Evolutionary conservation across 2,113 vertebrate genomes (phyloP).

Genomic region (Antechinus flavipes): DNA sequence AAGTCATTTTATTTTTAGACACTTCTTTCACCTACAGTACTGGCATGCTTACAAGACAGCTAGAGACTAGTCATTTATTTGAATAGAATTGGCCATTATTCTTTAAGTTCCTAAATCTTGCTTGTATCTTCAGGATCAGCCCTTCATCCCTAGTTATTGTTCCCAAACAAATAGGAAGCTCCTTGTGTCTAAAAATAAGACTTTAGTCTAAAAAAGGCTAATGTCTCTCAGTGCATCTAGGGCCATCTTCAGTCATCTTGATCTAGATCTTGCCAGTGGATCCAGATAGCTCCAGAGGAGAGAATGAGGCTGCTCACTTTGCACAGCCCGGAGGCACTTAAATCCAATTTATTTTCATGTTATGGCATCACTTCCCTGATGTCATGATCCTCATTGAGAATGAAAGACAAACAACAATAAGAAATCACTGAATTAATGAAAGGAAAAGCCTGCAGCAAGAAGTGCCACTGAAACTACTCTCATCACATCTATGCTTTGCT

Average conservation of each 20-base stretch:
- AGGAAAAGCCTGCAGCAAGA: constrained; percentile 82
- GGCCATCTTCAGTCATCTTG: too few species aligned
- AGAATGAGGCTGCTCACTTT: too few species aligned
- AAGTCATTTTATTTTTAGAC: constrained; percentile 61
- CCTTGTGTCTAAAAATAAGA: constrained; percentile 62
- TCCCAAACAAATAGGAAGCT: constrained; percentile 56
- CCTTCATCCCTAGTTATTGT: constrained; percentile 23
- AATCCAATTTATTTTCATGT: too few species aligned
- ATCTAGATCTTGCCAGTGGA: too few species aligned
- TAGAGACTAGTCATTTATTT: constrained; percentile 52
- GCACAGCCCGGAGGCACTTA: too few species aligned
- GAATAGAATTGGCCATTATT: constrained; percentile 61
- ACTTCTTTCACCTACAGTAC: constrained; percentile 51
- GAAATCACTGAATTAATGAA: constrained; percentile 86
- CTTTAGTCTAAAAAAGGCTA: too few species aligned
- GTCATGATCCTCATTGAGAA: too few species aligned
- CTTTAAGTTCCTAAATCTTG: constrained; percentile 13
- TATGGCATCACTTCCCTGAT: too few species aligned
- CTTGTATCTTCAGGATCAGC: constrained; percentile 44
- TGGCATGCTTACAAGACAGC: constrained; percentile 71
- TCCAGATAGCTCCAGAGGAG: too few species aligned
- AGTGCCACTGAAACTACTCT: constrained; percentile 81
- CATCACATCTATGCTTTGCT: constrained; percentile 86
- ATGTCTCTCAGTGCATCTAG: too few species aligned
- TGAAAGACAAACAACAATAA: too few species aligned